Evolutionary conservation across 1,140 invertebrate species (phyloP), one percentile per base, ranked within the genome.

Genomic region (Chrysomallon squamiferum): DNA sequence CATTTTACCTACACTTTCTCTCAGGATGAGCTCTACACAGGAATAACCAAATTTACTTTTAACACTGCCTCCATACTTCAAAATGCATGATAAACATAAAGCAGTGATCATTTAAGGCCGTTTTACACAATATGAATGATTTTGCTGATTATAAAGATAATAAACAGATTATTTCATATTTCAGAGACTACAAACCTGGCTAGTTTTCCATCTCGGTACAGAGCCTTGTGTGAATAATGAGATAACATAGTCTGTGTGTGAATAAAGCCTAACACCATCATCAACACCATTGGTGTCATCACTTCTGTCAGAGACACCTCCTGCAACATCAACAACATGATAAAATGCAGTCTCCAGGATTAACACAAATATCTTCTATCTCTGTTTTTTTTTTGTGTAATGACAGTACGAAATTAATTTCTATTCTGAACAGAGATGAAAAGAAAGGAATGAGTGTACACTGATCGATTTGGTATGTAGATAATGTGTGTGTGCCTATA

Each of bases 171-270:
- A n/a, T n/a, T n/a, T n/a, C n/a, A n/a, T n/a, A n/a, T n/a, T n/a
- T n/a, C n/a, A n/a, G n/a, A n/a, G n/a, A n/a, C n/a, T n/a, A 54
- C 50, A 15, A 20, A 54, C 50, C 50, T 54, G 50, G 15, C 25
- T 18, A 54, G 50, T 54, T 54, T 54, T 18, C 29, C 62, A 57
- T 77, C 76, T 25, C 74, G 65, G 47, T 70, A 63, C 2, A 72
- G 75, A 22, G 79, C 72, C 61, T 79, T 77, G 50, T 79, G 79
- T 22, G 71, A 78, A 57, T 72, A 66, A 63, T 80, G 83, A 32
- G 82, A 83, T 20, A 85, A 76, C 9, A 87, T 93, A 65, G 96
- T 96, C 85, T 97, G 94, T 0, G 94, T 95, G 84, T 96, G 94
- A 50, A 97, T 92, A 38, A 94, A 87, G 71, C 92, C 93, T 45